These are phyloP conservation scores for Amiota minor DNA, from an alignment of 2,888 invertebrate genomes.

Conservation along the genomic window DNA sequence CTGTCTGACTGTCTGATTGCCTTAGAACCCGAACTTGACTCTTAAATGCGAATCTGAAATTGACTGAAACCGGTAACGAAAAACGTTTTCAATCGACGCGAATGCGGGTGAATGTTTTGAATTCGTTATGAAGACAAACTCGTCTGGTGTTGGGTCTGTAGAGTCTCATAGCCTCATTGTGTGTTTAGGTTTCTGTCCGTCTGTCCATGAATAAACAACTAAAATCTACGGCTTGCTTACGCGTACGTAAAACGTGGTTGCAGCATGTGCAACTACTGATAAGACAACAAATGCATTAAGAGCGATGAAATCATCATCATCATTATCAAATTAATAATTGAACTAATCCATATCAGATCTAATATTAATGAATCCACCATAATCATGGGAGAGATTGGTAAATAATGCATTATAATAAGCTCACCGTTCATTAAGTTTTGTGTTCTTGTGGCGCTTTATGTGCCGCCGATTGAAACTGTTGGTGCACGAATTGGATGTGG, in stretches of 20 bases:
- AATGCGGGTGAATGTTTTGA: conserved; percentile 22
- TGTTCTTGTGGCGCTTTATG: conserved; percentile 70
- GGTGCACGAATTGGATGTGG: conserved; percentile 72
- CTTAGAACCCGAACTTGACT: conserved; percentile 17
- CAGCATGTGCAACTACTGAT: too few species aligned
- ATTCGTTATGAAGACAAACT: neutral
- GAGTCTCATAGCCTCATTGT: too few species aligned
- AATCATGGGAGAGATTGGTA: too few species aligned
- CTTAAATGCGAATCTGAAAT: conserved; percentile 15
- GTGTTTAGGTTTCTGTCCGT: neutral
- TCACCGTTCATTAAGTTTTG: conserved; percentile 73
- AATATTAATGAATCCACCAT: too few species aligned
- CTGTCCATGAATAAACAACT: neutral
- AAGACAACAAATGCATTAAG: neutral
- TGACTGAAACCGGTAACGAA: conserved; percentile 23
- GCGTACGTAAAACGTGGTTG: too few species aligned
- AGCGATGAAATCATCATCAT: neutral
- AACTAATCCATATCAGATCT: neutral
- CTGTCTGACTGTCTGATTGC: neutral
- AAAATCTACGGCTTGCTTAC: neutral
- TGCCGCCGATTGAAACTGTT: conserved; percentile 73
- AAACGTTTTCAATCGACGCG: conserved; percentile 2
- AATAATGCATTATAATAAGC: conserved; percentile 18
- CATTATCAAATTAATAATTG: conserved; percentile 5
- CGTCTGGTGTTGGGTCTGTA: too few species aligned